Base-by-base conservation (phyloP, 2,888 invertebrate species). In the Philonicus albiceps region DNA sequence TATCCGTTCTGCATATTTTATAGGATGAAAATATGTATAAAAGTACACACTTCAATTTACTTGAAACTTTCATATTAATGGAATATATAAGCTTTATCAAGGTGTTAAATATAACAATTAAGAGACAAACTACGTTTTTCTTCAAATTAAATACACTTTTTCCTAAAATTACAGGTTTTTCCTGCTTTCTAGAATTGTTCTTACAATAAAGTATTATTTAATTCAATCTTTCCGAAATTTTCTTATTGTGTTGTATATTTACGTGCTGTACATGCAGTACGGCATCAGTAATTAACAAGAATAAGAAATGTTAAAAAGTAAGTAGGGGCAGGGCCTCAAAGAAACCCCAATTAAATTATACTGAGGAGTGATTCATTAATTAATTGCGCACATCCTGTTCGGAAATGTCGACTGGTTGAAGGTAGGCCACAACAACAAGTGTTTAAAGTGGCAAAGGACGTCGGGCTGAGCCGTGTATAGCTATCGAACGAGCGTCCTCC, bases 381-480 rank as follows among this genome's bases (percentile, higher is more conserved):
- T 76, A 76, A 40, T 76, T 76, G 76, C 22, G 40, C 22, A 76
- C 76, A 76, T 76, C 40, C 76, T 76, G 37, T 13, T 40, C 43
- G 40, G 76, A 76, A 31, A 37, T 76, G 76, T 22, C 43, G 27
- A 27, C 27, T 16, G 19, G 76, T 40, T 16, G n/a, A 30, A 73
- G 31, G 31, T 73, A 31, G 27, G 73, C 31, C 73, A 73, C 73
- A 73, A 73, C 73, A 30, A 30, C 31, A 73, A 31, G 73, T 73
- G 31, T 73, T 30, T 19, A 73, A 73, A 73, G 16, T 73, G 13
- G 16, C 16, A 19, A 72, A 30, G n/a, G 19, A 30, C 22, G 0
- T 31, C 11, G 73, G 30, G 16, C 16, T 73, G 73, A 30, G 31
- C 30, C 73, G 31, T 73, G 30, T 4, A 73, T 13, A 19, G 73